A percentile compares a stretch with the other conserved stretches of the same genome.
phyloP scores from a whole-genome alignment of 2,797 vertebrate genomes.

The Pristis pectinata region DNA sequence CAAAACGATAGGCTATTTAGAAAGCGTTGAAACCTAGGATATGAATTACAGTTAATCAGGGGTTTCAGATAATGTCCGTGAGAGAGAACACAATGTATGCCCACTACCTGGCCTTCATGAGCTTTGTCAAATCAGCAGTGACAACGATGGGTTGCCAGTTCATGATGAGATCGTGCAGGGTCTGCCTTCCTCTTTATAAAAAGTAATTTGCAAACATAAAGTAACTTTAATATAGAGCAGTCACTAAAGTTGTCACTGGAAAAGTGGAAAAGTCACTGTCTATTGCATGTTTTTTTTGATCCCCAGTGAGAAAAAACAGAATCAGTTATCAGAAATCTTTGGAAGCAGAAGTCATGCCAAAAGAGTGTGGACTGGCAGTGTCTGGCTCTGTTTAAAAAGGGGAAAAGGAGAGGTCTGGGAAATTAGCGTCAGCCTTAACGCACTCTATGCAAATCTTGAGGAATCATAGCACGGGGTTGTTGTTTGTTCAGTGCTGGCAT shows the following conservation, averaged over 20 bases:
- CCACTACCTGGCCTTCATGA: background rate
- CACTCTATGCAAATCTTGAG: no score
- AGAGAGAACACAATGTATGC: background rate
- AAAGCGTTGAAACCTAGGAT: no score
- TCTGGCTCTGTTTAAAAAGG: no score
- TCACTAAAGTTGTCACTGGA: background rate
- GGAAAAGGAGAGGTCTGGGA: no score
- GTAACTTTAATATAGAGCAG: background rate
- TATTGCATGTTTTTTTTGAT: background rate
- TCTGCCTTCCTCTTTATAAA: background rate
- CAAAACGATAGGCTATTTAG: background rate
- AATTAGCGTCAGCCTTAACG: no score
- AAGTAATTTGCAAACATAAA: background rate
- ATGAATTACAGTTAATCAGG: background rate
- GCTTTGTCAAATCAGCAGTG: background rate
- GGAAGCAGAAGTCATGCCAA: background rate
- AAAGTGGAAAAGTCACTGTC: background rate
- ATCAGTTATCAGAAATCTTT: background rate
- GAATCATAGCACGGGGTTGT: no score
- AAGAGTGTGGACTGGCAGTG: background rate
- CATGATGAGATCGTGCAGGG: background rate
- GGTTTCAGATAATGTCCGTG: background rate
- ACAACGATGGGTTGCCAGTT: background rate
- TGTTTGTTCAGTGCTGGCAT: no score
- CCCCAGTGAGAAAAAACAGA: background rate